Evolutionary conservation across 2,113 vertebrate genomes (phyloP), one percentile per base, ranked within the genome.

Genomic region (Hucho hucho): DNA sequence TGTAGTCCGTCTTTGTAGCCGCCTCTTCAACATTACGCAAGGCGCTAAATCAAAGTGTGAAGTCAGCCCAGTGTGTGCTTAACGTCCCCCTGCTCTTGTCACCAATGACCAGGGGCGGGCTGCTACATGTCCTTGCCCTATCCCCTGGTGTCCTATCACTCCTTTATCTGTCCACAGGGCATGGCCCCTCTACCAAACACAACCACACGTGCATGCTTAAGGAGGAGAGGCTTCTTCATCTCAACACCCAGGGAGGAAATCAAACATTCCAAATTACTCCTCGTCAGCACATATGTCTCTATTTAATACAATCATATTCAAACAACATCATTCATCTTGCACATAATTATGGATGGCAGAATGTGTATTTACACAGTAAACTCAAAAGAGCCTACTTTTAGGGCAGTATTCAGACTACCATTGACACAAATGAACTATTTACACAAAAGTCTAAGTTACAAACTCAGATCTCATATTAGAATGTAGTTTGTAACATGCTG

Each of bases 141-240:
- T 90, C 90, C 91, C 90, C 91, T 84, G 79, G 87, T 90, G 91
- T 91, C 87, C 91, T 90, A 92, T 92, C 91, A 91, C 87, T 92
- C 88, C 89, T 90, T 91, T 92, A 91, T 91, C 88, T 90, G 91
- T 92, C 91, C 91, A 91, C 88, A 74, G 89, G 91, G 90, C 91
- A 92, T 81, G 86, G 88, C 89, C 85, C 77, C 87, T 85, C 88
- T 89, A 87, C 87, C 87, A 87, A 88, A 92, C 87, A 90, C 90
- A 86, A 86, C 88, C 87, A 79, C 86, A 87, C 90, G 83, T 87
- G 89, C 90, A 91, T 88, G 84, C 86, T 89, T 84, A 89, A 91
- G 87, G 85, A 88, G 88, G 83, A 73, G 75, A 83, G 77, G 84
- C 87, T 85, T 83, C 85, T 87, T 90, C 87, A 88, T 88, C 87